Evolutionary conservation across 2,113 vertebrate genomes (phyloP).

Genomic region (Turnix velox): DNA sequence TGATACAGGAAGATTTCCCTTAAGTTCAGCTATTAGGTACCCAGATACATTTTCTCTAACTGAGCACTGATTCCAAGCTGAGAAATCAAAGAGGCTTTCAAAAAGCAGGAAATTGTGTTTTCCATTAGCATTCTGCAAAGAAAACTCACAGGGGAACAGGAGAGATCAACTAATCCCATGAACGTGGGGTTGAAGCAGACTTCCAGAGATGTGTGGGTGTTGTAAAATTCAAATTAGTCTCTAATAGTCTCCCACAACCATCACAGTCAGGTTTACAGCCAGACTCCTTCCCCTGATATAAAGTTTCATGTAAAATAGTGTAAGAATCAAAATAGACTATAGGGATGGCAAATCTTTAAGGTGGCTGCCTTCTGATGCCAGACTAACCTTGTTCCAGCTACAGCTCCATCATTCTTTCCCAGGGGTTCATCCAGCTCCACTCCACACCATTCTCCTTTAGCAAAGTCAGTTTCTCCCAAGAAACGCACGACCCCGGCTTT

Average conservation of each 20-base stretch:
- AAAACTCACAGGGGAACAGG: background rate
- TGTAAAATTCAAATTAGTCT: background rate
- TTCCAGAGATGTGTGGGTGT: background rate
- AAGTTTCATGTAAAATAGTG: background rate
- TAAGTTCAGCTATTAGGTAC: background rate
- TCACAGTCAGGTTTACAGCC: background rate
- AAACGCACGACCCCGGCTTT: constrained; percentile 97
- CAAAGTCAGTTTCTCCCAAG: constrained; percentile 96
- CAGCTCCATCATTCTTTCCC: constrained; percentile 96
- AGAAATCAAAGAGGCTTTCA: background rate
- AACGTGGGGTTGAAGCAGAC: background rate
- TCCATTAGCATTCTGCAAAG: background rate
- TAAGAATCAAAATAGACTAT: background rate
- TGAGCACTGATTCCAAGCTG: background rate
- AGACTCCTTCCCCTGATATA: background rate
- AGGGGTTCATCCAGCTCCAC: constrained; percentile 96
- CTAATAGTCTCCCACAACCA: background rate
- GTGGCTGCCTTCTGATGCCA: rapidly evolving
- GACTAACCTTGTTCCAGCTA: constrained; percentile 92
- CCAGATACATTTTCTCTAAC: background rate
- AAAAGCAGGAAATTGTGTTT: background rate
- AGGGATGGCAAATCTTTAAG: background rate
- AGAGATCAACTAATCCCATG: background rate
- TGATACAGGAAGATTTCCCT: background rate
- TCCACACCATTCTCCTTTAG: constrained; percentile 98